Conservation (phyloP, 2,113 vertebrate species). For the Microtus ochrogaster region DNA sequence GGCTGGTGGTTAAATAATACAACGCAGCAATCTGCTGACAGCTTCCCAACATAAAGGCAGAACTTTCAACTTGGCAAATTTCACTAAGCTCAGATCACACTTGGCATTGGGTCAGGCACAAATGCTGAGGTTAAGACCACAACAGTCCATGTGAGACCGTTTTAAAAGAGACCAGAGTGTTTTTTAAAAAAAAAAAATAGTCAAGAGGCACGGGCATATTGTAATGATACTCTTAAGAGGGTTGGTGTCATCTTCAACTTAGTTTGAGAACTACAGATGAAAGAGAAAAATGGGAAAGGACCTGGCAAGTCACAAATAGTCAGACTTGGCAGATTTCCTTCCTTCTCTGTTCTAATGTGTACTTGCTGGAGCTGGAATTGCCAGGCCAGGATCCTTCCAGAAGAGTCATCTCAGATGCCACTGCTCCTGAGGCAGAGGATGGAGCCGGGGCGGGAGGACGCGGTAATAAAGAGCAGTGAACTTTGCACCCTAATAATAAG, state of each 20-base stretch:
- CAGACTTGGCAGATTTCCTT: background rate
- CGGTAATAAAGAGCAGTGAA: background rate
- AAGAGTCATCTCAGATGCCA: background rate
- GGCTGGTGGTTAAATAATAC: background rate
- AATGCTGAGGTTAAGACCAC: background rate
- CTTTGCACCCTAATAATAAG: background rate
- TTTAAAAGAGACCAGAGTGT: background rate
- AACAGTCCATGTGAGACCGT: background rate
- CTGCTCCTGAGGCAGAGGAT: background rate
- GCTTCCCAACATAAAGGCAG: conserved; percentile 9
- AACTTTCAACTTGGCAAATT: conserved; percentile 13
- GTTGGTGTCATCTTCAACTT: background rate
- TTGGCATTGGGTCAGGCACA: background rate
- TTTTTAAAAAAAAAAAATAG: background rate
- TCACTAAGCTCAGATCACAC: conserved; percentile 34
- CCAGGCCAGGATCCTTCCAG: background rate
- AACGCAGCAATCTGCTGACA: background rate
- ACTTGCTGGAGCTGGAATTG: background rate
- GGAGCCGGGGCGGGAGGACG: background rate
- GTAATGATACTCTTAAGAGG: background rate
- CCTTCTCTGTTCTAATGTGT: conserved; percentile 4
- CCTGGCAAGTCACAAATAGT: background rate
- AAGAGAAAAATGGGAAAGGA: background rate
- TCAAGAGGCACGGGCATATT: background rate
- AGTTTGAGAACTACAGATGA: background rate